Evolutionary conservation across 2,797 vertebrate species (phyloP), one percentile per base, ranked within the genome.

Genomic region (Tapirus indicus): DNA sequence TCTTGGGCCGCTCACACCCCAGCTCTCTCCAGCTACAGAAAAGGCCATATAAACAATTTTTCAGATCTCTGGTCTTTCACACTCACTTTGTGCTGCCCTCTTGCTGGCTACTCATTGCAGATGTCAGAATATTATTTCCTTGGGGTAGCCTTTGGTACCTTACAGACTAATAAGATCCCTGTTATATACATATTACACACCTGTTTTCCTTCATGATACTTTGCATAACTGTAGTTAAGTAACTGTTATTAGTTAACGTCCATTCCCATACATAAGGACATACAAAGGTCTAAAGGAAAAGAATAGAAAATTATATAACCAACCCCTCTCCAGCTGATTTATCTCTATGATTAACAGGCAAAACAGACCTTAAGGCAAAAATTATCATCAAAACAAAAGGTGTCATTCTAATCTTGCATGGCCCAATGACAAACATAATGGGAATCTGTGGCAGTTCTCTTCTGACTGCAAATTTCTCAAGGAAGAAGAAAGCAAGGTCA

Each of bases 321-420:
- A 58, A 38, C 14, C 27, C 29, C 64, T 32, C 4, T 5, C 12
- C 29, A 83, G 12, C 3, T 58, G 69, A 60, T 2, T 82, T 60
- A 68, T 41, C 58, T 75, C 69, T 49, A 62, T 88, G n/a, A 69
- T 49, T 52, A 93, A 69, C 14, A 91, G 8, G 29, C 29, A 96
- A 93, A 89, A 84, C 52, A 89, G 44, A 91, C 68, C n/a, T 60
- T 75, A 60, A 91, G 27, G 10, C 60, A 90, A 56, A 80, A 94
- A 72, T 32, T 80, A 56, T 69, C 29, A 85, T 58, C 27, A 86
- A 94, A 49, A 66, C 52, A 80, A 91, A 86, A 68, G n/a, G 41
- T 21, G 25, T 88, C 62, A 88, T 69, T 83, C 52, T 72, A 64
- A 69, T 35, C 44, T 77, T 88, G 13, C 60, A 95, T 56, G 25